Evolutionary conservation across 2,888 invertebrate genomes (phyloP).

Genomic region (Trachelus troglodyta): DNA sequence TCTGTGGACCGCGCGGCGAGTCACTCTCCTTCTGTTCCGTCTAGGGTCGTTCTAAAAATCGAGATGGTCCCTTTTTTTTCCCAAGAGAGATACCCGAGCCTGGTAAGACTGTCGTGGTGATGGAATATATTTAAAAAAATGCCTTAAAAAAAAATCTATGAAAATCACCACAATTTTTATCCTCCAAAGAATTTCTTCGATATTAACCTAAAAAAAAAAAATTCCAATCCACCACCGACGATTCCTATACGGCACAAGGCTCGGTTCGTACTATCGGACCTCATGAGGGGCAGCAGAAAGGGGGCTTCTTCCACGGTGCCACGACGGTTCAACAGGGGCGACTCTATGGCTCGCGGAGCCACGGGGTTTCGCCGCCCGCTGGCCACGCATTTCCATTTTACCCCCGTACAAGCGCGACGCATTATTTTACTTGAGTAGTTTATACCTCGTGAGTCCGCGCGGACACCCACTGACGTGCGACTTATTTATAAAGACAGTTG

Average conservation of each 20-base stretch:
- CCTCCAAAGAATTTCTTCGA: not conserved
- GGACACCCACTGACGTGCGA: conserved; percentile 23
- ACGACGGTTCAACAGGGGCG: conserved; percentile 13
- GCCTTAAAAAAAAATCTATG: not conserved
- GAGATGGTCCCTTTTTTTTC: not conserved
- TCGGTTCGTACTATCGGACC: not conserved
- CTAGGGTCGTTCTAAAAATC: not conserved
- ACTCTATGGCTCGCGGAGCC: conserved; percentile 26
- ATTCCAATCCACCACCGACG: not conserved
- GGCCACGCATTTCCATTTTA: conserved; percentile 56
- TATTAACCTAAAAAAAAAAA: not conserved
- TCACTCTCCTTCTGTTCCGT: conserved; percentile 13
- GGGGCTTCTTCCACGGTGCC: not conserved
- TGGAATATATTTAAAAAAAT: too few relatives aligned
- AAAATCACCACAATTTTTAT: not conserved
- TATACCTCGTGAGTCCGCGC: conserved; percentile 21
- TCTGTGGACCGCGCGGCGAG: conserved; percentile 36
- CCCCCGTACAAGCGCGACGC: conserved; percentile 32
- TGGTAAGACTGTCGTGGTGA: not conserved
- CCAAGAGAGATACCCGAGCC: not conserved
- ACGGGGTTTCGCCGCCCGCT: conserved; percentile 56
- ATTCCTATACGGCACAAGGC: not conserved
- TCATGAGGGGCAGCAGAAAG: conserved; percentile 35
- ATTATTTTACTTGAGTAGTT: conserved; percentile 25
- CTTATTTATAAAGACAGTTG: conserved; percentile 24